Evolutionary conservation across 2,113 vertebrate species (phyloP), one percentile per base, ranked within the genome.

Genomic region (Syrrhaptes paradoxus): DNA sequence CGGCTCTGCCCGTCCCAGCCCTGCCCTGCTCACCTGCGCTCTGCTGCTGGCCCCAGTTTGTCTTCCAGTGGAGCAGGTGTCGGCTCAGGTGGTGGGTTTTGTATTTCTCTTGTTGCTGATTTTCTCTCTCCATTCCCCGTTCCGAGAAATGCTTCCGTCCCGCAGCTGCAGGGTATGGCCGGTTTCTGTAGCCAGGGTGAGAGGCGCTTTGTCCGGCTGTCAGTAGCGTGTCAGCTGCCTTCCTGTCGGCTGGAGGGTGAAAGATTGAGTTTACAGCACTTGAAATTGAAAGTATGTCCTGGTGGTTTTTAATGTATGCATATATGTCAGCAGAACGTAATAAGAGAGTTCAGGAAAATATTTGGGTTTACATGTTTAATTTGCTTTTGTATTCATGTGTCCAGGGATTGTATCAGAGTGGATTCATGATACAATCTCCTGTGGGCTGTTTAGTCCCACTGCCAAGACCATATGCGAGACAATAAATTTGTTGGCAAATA

Each of bases 91-190:
- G 3, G 17, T 11, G 15, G 7, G 49, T 25, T 1, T 4, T 0
- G 0, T 4, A 0, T 7, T 57, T 21, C 6, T 80, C 1, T 17
- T 17, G 2, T 36, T 29, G 63, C 20, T 5, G 41, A 0, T 68
- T 21, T 12, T 24, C 17, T 26, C 5, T 17, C 36, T 21, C 38
- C 13, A 0, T 11, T 45, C 41, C 8, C 25, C 2, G 0, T 28
- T 20, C 26, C 36, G 5, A 61, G 32, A 26, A 16, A 2, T 6
- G 1, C 19, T 46, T 18, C 20, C 25, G 1, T 29, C 3, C 32
- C 31, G 5, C 10, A 16, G 58, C 16, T 10, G 10, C 54, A 4
- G 63, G 10, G 11, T 3, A 0, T 1, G 4, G 9, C 16, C 2
- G 7, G 7, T 5, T 14, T 1, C 36, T 1, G 18, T 5, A 15